Base-by-base conservation (phyloP, 2,113 vertebrate species). In the Hassar affinis region DNA sequence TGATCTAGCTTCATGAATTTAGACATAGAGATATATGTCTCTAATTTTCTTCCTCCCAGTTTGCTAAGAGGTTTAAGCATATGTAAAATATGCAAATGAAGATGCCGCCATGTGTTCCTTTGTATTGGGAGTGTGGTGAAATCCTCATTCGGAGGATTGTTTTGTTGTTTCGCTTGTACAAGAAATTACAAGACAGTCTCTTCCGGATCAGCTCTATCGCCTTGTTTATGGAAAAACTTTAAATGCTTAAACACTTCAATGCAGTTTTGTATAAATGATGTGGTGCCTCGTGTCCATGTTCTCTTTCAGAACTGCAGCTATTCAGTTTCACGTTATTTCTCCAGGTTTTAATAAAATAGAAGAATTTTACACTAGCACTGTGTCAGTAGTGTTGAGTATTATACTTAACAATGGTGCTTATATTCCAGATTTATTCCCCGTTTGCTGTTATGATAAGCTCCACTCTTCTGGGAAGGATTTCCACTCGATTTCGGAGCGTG, bases 1-100 rank as follows among this genome's bases (percentile, higher is more conserved):
- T 92, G 90, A 79, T 90, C 92, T 92, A 92, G 92, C 92, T 92
- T 88, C 91, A 88, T 92, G 90, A 92, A 90, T 78, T 33, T 35
- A 56, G 89, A 90, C 90, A 89, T 88, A 88, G 83, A 42, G 20
- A 42, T 27, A 20, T 74, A 47, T 38, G 7, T 61, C 74, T 61
- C 11, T 52, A 20, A 69, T 84, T 62, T 74, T 62, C 78, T 42
- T 30, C 25, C 47, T 81, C 51, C 17, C 52, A 69, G 59, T 83
- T 85, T 78, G 59, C 54, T 52, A 30, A 82, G 61, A 79, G 38
- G 66, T 59, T 66, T 74, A 69, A 74, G 59, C 80, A 49, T 78
- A 82, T 86, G 83, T 78, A 85, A 61, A 80, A 82, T 81, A 86
- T 85, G 82, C 86, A 85, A 85, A 85, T 82, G 66, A 79, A 45